Evolutionary conservation across 2,113 vertebrate species (phyloP).

Genomic region (Conger conger): DNA sequence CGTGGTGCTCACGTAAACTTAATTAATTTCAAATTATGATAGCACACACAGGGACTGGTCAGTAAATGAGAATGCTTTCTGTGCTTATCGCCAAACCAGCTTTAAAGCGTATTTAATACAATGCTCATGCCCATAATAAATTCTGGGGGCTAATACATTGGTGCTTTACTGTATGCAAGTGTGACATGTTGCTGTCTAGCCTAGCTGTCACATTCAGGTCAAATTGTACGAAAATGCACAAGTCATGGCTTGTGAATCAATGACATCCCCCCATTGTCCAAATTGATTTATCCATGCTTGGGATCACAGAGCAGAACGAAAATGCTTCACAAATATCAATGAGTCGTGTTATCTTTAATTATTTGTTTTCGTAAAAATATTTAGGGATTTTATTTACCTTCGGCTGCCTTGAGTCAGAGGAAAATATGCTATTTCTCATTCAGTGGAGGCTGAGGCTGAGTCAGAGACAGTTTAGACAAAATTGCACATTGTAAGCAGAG

Average conservation of each 20-base stretch:
- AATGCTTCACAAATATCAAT: conserved; percentile 65
- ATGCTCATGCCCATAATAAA: neutral
- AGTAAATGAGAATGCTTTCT: neutral
- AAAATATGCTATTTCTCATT: conserved; percentile 54
- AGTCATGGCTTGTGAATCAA: conserved; percentile 52
- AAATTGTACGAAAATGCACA: conserved; percentile 35
- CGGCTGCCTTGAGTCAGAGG: conserved; percentile 38
- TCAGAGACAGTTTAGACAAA: conserved; percentile 57
- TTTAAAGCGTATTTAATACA: neutral
- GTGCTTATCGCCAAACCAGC: neutral
- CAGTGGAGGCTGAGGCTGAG: conserved; percentile 47
- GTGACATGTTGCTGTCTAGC: neutral
- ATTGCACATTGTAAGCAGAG: conserved; percentile 67
- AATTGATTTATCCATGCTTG: conserved; percentile 47
- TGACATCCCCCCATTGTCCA: conserved; percentile 44
- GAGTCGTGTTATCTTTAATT: conserved; percentile 43
- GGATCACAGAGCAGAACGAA: conserved; percentile 42
- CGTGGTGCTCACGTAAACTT: neutral
- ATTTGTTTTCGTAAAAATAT: conserved; percentile 42
- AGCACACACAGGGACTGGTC: too few species aligned
- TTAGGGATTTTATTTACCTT: conserved; percentile 53
- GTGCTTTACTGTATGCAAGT: neutral
- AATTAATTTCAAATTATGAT: neutral
- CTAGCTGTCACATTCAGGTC: neutral
- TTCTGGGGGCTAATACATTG: neutral